These are phyloP conservation scores for Peromyscus melanophrys DNA, from an alignment of 2,797 vertebrate genomes.

Conservation along the genomic window DNA sequence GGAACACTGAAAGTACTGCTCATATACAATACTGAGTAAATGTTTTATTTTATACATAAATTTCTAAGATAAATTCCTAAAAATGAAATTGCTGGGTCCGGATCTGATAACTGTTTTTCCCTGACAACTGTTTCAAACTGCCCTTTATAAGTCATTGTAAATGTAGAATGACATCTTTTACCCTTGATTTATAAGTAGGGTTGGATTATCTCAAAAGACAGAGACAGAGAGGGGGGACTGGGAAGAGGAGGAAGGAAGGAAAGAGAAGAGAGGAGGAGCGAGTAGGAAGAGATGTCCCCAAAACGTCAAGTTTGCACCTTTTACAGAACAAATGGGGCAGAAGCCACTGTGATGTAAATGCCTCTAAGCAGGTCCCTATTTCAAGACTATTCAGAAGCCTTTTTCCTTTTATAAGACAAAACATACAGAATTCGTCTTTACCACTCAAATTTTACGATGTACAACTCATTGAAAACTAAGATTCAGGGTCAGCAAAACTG, in stretches of 20 bases:
- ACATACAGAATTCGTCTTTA: not conserved
- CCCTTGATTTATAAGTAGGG: slow-evolving; percentile 14
- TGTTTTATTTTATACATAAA: slow-evolving; percentile 20
- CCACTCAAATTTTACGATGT: slow-evolving; percentile 45
- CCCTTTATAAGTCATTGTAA: not conserved
- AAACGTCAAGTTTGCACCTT: not conserved
- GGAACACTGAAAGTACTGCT: not conserved
- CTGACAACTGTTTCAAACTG: slow-evolving; percentile 28
- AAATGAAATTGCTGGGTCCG: slow-evolving; percentile 43
- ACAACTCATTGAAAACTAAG: slow-evolving; percentile 17
- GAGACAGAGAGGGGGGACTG: not conserved
- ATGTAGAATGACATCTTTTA: not conserved
- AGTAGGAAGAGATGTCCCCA: not conserved
- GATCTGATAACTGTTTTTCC: slow-evolving; percentile 52
- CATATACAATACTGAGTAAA: not conserved
- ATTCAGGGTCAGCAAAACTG: not conserved
- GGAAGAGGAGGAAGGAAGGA: not conserved
- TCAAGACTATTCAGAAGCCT: slow-evolving; percentile 9
- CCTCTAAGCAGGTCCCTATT: not conserved
- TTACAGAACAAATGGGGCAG: slow-evolving; percentile 30
- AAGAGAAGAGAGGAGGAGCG: not conserved
- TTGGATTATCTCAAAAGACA: not conserved
- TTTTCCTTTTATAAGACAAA: not conserved
- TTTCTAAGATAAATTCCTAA: slow-evolving; percentile 50
- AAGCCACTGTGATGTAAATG: not conserved